These are phyloP conservation scores for Heterohyrax brucei DNA, from an alignment of 2,797 vertebrate genomes.

Conservation along the genomic window DNA sequence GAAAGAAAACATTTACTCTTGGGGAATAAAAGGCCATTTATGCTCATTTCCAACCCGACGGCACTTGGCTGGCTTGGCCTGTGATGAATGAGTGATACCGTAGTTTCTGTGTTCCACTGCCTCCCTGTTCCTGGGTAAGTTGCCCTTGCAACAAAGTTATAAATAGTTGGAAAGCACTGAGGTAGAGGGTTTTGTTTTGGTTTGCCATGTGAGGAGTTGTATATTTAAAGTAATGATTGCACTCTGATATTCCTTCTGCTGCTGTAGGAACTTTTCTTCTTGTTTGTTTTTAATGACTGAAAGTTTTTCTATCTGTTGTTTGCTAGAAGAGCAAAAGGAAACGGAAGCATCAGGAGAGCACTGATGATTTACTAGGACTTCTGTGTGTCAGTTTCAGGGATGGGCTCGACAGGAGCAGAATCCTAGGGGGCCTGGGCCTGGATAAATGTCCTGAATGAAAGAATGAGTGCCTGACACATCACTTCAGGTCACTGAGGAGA, in stretches of 20 bases:
- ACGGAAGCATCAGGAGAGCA: neutral
- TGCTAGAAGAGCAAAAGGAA: neutral
- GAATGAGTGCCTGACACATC: neutral
- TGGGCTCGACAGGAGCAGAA: neutral
- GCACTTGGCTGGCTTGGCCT: too few species aligned
- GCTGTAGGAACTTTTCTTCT: neutral
- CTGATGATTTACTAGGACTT: rapidly evolving
- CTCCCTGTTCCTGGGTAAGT: neutral
- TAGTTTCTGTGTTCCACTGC: neutral
- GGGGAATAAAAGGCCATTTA: neutral
- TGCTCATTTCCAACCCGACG: neutral
- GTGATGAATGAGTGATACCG: neutral
- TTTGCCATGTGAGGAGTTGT: neutral
- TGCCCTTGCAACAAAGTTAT: neutral
- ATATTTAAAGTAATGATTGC: neutral
- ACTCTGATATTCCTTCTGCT: neutral
- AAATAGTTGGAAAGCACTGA: neutral
- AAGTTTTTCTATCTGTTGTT: neutral
- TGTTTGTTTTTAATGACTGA: neutral
- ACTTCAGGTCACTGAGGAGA: too few species aligned
- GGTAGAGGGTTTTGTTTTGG: neutral
- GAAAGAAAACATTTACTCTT: neutral
- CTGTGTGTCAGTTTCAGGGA: too few species aligned
- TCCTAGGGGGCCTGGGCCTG: too few species aligned
- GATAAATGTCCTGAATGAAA: neutral